These are phyloP conservation scores for Arrhopalites spinosus DNA, from an alignment of 2,888 invertebrate genomes.

Conservation along the genomic window DNA sequence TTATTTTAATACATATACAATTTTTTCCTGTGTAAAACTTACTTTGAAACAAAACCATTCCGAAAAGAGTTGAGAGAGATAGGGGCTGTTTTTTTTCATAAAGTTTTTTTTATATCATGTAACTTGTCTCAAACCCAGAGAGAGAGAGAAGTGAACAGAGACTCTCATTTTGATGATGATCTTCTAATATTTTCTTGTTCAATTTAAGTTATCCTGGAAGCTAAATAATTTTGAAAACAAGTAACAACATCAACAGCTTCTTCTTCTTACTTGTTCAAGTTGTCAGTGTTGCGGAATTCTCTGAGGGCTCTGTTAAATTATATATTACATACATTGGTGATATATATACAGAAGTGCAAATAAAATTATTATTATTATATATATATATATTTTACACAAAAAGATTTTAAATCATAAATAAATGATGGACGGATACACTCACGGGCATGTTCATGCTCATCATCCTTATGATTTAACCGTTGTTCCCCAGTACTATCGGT, in stretches of 20 bases:
- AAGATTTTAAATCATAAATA: conserved; percentile 2
- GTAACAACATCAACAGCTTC: too few species aligned
- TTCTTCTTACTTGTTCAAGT: too few species aligned
- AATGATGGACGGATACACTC: conserved; percentile 59
- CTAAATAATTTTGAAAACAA: neutral
- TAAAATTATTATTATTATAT: too few species aligned
- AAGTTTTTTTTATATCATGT: too few species aligned
- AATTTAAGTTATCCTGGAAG: neutral
- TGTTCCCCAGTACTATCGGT: conserved; percentile 92
- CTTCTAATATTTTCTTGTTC: neutral
- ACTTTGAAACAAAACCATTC: neutral
- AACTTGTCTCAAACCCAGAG: too few species aligned
- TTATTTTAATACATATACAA: conserved; percentile 16
- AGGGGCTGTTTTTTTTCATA: too few species aligned
- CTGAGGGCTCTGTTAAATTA: too few species aligned
- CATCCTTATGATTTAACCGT: conserved; percentile 59
- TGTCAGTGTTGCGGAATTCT: neutral
- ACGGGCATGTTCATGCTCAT: conserved; percentile 61
- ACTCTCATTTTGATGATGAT: too few species aligned
- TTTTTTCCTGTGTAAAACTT: neutral
- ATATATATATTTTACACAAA: too few species aligned
- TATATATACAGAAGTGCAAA: too few species aligned
- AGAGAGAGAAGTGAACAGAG: too few species aligned
- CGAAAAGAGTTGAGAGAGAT: neutral
- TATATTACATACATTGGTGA: too few species aligned